Percentiles rank a stretch among this genome's conserved stretches.
Evolutionary conservation across 2,113 vertebrate species (phyloP).

Genomic region (Stercorarius parasiticus): DNA sequence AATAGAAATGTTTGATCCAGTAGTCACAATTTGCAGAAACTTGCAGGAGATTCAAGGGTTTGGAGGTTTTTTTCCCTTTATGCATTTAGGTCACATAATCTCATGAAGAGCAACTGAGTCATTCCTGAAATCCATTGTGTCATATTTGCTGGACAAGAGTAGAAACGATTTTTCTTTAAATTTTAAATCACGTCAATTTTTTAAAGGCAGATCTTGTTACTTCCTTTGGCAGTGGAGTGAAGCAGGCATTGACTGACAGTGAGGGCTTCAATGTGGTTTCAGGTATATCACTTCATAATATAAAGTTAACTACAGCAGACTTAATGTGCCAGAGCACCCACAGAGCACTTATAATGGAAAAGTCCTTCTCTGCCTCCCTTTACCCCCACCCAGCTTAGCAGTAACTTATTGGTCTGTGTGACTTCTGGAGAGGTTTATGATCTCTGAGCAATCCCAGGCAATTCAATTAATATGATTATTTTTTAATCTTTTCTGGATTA

Average conservation of each 20-base stretch:
- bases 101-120: not conserved
- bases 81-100: not conserved
- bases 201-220: not conserved
- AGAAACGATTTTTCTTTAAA: not conserved
- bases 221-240: not conserved
- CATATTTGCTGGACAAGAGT: not conserved
- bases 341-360: not conserved
- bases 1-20: not conserved
- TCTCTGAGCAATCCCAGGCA: not conserved
- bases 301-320: not conserved
- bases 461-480: not conserved
- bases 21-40: not conserved
- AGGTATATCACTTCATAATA: not conserved
- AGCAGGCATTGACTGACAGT: not conserved
- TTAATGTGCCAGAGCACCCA: not conserved
- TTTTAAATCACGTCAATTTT: not conserved
- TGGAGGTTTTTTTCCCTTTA: not conserved
- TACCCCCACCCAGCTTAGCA: not conserved
- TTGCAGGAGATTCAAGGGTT: not conserved
- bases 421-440: not conserved
- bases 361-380: not conserved
- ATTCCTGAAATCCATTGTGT: not conserved
- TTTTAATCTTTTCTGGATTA: not conserved
- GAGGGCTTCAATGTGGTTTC: not conserved
- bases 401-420: not conserved